Evolutionary conservation across 1,140 invertebrate species (phyloP), one percentile per base, ranked within the genome.

Genomic region (Chironomus tepperi): DNA sequence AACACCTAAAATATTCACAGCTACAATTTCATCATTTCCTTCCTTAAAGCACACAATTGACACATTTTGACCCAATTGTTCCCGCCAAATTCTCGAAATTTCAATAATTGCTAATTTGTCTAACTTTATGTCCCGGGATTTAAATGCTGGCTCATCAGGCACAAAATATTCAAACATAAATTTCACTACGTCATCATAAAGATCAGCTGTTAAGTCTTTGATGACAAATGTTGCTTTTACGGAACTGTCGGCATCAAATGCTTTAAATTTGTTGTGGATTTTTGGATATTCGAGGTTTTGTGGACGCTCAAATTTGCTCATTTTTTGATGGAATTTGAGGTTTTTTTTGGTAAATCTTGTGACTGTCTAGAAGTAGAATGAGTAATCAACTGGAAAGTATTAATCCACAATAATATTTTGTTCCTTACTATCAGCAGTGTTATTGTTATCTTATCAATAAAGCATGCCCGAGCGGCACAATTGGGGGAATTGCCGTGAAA

Each of bases 231-330:
- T 18, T 9, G 64, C 57, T 57, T 43, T 19, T 34, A 18, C 6
- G 0, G 64, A 19, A n/a, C 43, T 24, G 34, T 74, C 18, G 1
- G 64, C 18, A 65, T 74, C 74, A 6, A 12, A 3, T 5, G 74
- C 74, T 74, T 74, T 64, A 65, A 74, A 74, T 65, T 10, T 64
- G 19, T 65, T 15, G n/a, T 57, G 65, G 16, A 74, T 15, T 34
- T 9, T 74, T 74, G 74, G 74, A 65, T 21, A 65, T 34, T 21
- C 21, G 10, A 74, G 3, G 1, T 7, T 10, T n/a, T 7, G 5
- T 19, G 47, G 43, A 2, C 74, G 43, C 3, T n/a, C 18, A 18
- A 70, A 70, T 8, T 7, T 57, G 12, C 0, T 57, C 10, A n/a
- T 57, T 15, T 57, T 12, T 5, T n/a, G 47, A 15, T 5, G 3